phyloP scores from a whole-genome alignment of 2,113 vertebrate species.

The Sinosuthora webbiana region DNA sequence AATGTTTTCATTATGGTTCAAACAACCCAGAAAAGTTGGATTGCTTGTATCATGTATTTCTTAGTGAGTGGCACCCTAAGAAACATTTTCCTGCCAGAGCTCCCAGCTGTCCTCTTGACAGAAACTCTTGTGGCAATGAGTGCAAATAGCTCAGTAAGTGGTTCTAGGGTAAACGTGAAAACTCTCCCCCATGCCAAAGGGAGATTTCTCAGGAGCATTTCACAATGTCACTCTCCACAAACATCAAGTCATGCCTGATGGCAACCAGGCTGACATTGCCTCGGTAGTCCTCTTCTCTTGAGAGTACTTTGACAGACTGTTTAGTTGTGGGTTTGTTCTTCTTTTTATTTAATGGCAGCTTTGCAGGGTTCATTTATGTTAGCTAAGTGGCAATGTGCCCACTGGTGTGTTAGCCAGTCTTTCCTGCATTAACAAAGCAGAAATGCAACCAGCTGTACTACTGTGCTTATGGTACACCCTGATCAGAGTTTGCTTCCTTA shows the following conservation, averaged over 20 bases:
- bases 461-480: background rate
- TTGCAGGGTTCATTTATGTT: background rate
- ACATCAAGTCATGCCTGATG: constrained; percentile 41
- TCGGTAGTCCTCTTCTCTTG: background rate
- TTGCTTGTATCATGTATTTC: background rate
- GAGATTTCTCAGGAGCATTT: constrained; percentile 64
- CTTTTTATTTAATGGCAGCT: background rate
- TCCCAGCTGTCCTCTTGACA: constrained; percentile 60
- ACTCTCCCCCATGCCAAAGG: constrained; percentile 28
- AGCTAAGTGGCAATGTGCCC: background rate
- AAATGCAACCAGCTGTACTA: background rate
- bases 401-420: background rate
- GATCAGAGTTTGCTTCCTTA: background rate
- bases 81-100: constrained; percentile 4
- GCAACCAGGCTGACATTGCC: constrained; percentile 30
- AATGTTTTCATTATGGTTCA: background rate
- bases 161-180: constrained; percentile 59
- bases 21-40: background rate
- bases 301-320: constrained; percentile 26
- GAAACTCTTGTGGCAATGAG: constrained; percentile 57
- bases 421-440: background rate
- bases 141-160: constrained; percentile 64
- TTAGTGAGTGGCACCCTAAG: constrained; percentile 14
- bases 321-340: background rate
- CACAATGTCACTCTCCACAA: constrained; percentile 62